A percentile compares a stretch with the other conserved stretches of the same genome.
Evolutionary conservation across 2,797 vertebrate genomes (phyloP).

Genomic region (Siniperca obscura): DNA sequence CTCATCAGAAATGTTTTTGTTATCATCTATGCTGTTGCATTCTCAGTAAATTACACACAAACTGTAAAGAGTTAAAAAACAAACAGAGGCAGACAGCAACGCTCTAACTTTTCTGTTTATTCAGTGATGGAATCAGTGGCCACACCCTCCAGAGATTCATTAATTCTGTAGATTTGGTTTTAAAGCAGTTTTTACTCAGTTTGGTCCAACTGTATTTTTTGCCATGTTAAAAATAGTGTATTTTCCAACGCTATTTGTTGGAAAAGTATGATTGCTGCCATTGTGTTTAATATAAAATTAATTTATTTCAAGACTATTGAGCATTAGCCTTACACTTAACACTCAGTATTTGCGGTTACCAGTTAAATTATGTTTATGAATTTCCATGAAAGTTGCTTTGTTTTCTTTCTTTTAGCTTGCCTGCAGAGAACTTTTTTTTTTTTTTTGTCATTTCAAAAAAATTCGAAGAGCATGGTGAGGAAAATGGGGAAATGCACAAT

Average conservation of each 20-base stretch:
- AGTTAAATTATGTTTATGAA: conserved; percentile 49
- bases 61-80: neutral
- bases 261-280: conserved; percentile 55
- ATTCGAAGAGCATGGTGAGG: conserved; percentile 48
- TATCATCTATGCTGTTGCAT: conserved; percentile 13
- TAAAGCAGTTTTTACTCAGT: conserved; percentile 44
- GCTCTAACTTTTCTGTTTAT: neutral
- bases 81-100: neutral
- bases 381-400: conserved; percentile 50
- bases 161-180: conserved; percentile 31
- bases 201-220: conserved; percentile 34
- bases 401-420: conserved; percentile 30
- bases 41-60: conserved; percentile 7
- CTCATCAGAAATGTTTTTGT: conserved; percentile 9
- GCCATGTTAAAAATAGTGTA: conserved; percentile 20
- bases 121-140: neutral
- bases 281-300: conserved; percentile 66
- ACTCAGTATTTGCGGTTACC: conserved; percentile 77
- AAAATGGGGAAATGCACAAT: conserved; percentile 62
- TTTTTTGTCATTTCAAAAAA: neutral
- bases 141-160: neutral
- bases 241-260: conserved; percentile 18
- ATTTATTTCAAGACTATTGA: conserved; percentile 79
- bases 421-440: conserved; percentile 33
- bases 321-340: conserved; percentile 51